Percentiles rank a stretch among this genome's conserved stretches.
Conservation (phyloP, 1,140 invertebrate genomes). For the Manduca sexta region DNA sequence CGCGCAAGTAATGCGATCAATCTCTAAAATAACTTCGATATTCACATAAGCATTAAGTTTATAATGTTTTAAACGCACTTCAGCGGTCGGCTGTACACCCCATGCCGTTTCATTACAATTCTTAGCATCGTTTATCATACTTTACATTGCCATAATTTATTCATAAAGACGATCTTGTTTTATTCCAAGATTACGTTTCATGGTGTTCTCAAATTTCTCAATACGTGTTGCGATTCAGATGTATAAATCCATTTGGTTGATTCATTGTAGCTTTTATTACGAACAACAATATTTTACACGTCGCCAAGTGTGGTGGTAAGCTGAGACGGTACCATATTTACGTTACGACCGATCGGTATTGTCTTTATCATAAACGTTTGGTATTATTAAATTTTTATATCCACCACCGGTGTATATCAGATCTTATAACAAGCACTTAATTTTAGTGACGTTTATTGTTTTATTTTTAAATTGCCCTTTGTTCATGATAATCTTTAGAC, state of each 20-base stretch:
- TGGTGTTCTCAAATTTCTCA: slow-evolving; percentile 61
- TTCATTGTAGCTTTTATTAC: slow-evolving; percentile 57
- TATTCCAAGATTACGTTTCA: slow-evolving; percentile 62
- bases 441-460: slow-evolving; percentile 19
- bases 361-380: slow-evolving; percentile 24
- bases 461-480: neutral
- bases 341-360: slow-evolving; percentile 25
- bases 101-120: slow-evolving; percentile 65
- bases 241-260: slow-evolving; percentile 48
- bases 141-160: slow-evolving; percentile 71
- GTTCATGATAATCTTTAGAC: too few species aligned
- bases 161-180: slow-evolving; percentile 60
- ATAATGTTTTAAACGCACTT: slow-evolving; percentile 28
- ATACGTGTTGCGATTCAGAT: slow-evolving; percentile 59
- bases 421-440: slow-evolving; percentile 20
- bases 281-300: slow-evolving; percentile 64
- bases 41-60: slow-evolving; percentile 30
- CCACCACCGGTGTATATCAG: slow-evolving; percentile 4
- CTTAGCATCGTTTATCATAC: slow-evolving; percentile 68
- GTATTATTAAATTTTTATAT: slow-evolving; percentile 18
- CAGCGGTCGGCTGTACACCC: slow-evolving; percentile 41
- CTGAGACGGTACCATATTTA: slow-evolving; percentile 48
- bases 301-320: slow-evolving; percentile 50
- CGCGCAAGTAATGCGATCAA: slow-evolving; percentile 37
- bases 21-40: slow-evolving; percentile 29